Base-by-base conservation (phyloP, 2,888 invertebrate genomes). In the Tinea trinotella region DNA sequence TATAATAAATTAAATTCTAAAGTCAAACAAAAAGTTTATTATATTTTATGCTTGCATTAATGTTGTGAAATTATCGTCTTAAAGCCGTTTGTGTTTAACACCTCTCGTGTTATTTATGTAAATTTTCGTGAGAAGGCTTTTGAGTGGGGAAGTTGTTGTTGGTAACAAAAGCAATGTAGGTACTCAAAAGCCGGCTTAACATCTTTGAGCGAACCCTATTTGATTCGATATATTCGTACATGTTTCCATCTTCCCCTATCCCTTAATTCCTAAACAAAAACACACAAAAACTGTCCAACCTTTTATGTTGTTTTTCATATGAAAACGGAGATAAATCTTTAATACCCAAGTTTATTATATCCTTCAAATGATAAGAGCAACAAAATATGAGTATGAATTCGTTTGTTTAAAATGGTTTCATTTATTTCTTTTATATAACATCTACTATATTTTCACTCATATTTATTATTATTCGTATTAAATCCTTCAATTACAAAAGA, bases 41-140 rank as follows among this genome's bases (percentile, higher is more conserved):
- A 46, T 19, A 46, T 19, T 19, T 46, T 17, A 17, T 10, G 46
- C 18, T 46, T 18, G 19, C 46, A 46, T 40, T 15, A 40, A n/a
- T 6, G n/a, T 24, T 13, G 18, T 48, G 18, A 48, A 48, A 48
- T 48, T 48, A 48, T 19, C 2, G 48, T 12, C 48, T 48, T 48
- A 48, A 50, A 50, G 15, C 50, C 24, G 24, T 24, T 50, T 50
- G 24, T 24, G 50, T 50, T 48, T 50, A 50, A 50, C 50, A 50
- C 24, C 50, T 50, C 50, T n/a, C n/a, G 24, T 50, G 50, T 9
- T 50, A 24, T 50, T 50, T 24, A 50, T 50, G 50, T 50, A 18
- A 50, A 50, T 50, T 50, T 50, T 50, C 24, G 13, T 10, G 22
- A n/a, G 17, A 40, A 17, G 40, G 17, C 13, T 17, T 48, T 20